phyloP scores from a whole-genome alignment of 2,113 vertebrate genomes.

The Eidolon helvum region DNA sequence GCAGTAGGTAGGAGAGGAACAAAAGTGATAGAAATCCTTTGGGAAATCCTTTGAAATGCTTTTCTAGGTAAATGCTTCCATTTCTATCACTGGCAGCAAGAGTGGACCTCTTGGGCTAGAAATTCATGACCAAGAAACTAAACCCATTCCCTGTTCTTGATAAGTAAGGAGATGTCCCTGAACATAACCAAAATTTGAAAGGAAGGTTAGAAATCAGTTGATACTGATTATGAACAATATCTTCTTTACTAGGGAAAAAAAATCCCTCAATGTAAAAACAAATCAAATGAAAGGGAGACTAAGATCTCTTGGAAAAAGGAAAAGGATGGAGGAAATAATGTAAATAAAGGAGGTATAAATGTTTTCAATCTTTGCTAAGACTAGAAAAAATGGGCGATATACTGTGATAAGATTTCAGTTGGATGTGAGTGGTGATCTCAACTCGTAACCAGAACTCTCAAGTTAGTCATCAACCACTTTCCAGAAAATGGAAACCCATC shows the following conservation, averaged over 20 bases:
- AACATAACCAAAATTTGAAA: conserved; percentile 10
- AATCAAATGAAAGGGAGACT: neutral
- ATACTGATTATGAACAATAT: conserved; percentile 17
- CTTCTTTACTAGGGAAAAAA: neutral
- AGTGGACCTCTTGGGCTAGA: neutral
- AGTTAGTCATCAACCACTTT: neutral
- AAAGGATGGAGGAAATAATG: neutral
- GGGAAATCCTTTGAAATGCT: conserved; percentile 14
- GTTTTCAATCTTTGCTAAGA: neutral
- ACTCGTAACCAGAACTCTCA: neutral
- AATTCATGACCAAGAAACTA: neutral
- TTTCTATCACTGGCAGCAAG: conserved; percentile 20
- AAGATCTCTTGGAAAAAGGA: neutral
- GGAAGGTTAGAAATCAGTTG: neutral
- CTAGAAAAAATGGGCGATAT: neutral
- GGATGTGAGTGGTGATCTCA: neutral
- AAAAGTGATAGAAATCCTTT: neutral
- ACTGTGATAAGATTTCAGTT: neutral
- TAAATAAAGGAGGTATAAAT: neutral
- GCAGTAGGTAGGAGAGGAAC: neutral
- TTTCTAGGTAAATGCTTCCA: neutral
- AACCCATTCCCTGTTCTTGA: neutral
- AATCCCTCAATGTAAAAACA: neutral
- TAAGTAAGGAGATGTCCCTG: neutral
- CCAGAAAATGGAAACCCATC: neutral